Percentiles rank a stretch among this genome's conserved stretches.
phyloP scores from a whole-genome alignment of 2,888 invertebrate genomes.

The Dicyrtomina minuta region DNA sequence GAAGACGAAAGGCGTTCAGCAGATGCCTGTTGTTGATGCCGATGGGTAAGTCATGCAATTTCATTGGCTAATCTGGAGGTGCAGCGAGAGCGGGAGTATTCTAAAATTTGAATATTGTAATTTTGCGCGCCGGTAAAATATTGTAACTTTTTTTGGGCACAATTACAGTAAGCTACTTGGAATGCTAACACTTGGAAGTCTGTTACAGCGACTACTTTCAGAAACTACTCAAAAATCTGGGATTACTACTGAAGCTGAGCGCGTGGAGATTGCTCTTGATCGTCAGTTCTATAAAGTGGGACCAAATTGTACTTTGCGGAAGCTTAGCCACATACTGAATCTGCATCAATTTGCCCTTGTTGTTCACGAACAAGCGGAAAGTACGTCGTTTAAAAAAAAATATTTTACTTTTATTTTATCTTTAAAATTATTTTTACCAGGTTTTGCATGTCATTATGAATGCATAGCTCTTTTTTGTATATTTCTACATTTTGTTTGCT shows the following conservation, averaged over 20 bases:
- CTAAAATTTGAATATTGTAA: too few relatives aligned
- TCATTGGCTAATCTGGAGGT: too few relatives aligned
- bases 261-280: slow-evolving; percentile 67
- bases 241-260: slow-evolving; percentile 63
- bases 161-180: slow-evolving; percentile 64
- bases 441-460: too few relatives aligned
- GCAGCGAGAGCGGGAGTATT: too few relatives aligned
- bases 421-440: too few relatives aligned
- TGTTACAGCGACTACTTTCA: slow-evolving; percentile 69
- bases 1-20: slow-evolving; percentile 66
- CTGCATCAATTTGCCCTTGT: slow-evolving; percentile 76
- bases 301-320: slow-evolving; percentile 68
- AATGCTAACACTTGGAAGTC: slow-evolving; percentile 69
- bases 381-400: slow-evolving; percentile 42
- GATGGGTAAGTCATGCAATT: slow-evolving; percentile 58
- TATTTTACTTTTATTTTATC: too few relatives aligned
- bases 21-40: slow-evolving; percentile 67
- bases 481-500: too few relatives aligned
- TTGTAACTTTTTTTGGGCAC: too few relatives aligned
- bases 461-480: too few relatives aligned
- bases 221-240: slow-evolving; percentile 65
- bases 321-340: slow-evolving; percentile 76
- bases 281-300: slow-evolving; percentile 74
- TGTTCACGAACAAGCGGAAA: slow-evolving; percentile 51
- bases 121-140: neutral